These are phyloP conservation scores for Melipona beecheii DNA, from an alignment of 2,888 invertebrate species.

Conservation along the genomic window DNA sequence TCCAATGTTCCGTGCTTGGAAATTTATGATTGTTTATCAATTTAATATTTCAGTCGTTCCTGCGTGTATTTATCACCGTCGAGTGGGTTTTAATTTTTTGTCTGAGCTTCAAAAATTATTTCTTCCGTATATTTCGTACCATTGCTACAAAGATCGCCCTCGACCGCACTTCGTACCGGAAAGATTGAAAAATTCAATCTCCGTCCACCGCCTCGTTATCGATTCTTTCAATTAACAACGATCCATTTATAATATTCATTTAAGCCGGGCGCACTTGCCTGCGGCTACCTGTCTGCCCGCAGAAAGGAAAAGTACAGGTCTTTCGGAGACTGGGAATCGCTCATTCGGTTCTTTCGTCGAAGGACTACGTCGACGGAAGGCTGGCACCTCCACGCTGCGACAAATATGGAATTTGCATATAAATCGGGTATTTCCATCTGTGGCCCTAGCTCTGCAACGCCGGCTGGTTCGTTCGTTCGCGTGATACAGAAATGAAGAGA, in stretches of 20 bases:
- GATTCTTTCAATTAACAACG: neutral
- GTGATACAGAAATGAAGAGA: conserved; percentile 83
- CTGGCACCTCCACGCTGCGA: conserved; percentile 82
- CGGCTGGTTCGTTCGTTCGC: conserved; percentile 74
- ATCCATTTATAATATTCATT: neutral
- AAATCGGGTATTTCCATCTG: conserved; percentile 89
- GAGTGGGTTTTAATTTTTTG: no score
- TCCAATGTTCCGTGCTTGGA: no score
- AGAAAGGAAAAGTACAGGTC: conserved; percentile 23
- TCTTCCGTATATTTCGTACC: no score
- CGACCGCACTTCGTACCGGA: no score
- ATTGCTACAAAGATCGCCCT: no score
- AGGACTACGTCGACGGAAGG: conserved; percentile 64
- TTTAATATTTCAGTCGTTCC: no score
- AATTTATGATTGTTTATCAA: no score
- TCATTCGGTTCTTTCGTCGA: conserved; percentile 70
- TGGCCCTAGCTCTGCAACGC: conserved; percentile 78
- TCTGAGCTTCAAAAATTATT: no score
- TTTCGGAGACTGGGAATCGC: conserved; percentile 49
- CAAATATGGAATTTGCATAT: conserved; percentile 89
- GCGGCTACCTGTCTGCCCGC: neutral
- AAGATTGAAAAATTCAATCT: neutral
- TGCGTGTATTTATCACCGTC: no score
- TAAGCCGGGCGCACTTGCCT: neutral
- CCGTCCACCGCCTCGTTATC: no score